Evolutionary conservation across 2,888 invertebrate genomes (phyloP).

Genomic region (Apamea anceps): DNA sequence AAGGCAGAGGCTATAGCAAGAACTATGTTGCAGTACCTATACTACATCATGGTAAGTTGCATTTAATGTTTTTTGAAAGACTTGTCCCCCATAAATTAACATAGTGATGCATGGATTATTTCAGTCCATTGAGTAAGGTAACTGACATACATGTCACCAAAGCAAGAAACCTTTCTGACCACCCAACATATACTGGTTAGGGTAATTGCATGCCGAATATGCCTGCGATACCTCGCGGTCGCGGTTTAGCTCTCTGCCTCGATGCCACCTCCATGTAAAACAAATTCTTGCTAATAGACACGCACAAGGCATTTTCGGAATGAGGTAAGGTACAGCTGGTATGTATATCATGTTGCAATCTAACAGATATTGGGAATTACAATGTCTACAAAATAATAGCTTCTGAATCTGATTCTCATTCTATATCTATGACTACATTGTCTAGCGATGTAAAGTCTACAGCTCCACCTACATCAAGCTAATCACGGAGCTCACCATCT

Average conservation of each 20-base stretch:
- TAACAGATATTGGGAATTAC: not conserved
- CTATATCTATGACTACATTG: not conserved
- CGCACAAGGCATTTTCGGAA: no score
- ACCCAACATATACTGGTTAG: no score
- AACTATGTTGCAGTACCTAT: not conserved
- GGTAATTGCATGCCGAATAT: not conserved
- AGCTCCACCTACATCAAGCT: not conserved
- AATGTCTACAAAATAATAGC: not conserved
- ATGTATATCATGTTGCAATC: not conserved
- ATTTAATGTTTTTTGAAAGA: not conserved
- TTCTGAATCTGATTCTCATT: not conserved
- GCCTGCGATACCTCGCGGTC: no score
- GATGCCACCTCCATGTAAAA: not conserved
- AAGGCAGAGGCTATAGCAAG: constrained; percentile 57
- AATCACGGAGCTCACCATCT: not conserved
- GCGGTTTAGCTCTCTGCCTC: not conserved
- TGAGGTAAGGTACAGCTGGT: not conserved
- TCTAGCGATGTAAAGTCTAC: not conserved
- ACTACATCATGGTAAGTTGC: not conserved
- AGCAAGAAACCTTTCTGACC: not conserved
- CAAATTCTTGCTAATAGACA: not conserved
- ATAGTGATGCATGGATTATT: not conserved
- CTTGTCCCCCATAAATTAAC: not conserved
- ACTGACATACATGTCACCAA: not conserved
- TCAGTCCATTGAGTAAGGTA: no score